phyloP scores from a whole-genome alignment of 2,113 vertebrate genomes.

The Bos indicus region DNA sequence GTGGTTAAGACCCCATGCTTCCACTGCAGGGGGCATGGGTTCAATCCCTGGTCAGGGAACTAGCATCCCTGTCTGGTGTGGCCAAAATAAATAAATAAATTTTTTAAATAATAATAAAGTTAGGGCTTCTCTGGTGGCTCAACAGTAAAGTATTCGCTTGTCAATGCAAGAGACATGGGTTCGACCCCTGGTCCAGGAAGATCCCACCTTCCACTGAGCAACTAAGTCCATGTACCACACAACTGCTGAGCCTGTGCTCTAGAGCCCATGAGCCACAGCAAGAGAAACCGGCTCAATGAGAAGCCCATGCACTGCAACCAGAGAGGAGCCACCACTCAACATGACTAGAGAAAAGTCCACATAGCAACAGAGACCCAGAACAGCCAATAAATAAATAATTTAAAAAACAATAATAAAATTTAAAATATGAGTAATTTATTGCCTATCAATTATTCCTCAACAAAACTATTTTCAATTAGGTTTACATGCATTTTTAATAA shows the following conservation, averaged over 20 bases:
- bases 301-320: background rate
- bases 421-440: background rate
- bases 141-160: background rate
- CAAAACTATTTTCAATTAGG: background rate
- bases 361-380: background rate
- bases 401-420: background rate
- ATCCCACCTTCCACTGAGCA: background rate
- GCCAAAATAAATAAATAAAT: background rate
- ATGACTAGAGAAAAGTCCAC: rapidly evolving
- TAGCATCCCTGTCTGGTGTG: background rate
- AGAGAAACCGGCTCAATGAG: background rate
- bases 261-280: background rate
- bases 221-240: background rate
- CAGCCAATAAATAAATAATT: background rate
- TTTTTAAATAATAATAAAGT: background rate
- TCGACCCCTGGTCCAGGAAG: background rate
- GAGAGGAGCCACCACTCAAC: background rate
- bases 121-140: background rate
- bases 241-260: background rate
- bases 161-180: background rate
- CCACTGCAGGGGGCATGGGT: background rate
- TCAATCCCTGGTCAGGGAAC: background rate
- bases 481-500: background rate
- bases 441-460: background rate
- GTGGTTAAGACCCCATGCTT: background rate